Base-by-base conservation (phyloP, 2,888 invertebrate genomes). In the Drosophila kambysellisi region DNA sequence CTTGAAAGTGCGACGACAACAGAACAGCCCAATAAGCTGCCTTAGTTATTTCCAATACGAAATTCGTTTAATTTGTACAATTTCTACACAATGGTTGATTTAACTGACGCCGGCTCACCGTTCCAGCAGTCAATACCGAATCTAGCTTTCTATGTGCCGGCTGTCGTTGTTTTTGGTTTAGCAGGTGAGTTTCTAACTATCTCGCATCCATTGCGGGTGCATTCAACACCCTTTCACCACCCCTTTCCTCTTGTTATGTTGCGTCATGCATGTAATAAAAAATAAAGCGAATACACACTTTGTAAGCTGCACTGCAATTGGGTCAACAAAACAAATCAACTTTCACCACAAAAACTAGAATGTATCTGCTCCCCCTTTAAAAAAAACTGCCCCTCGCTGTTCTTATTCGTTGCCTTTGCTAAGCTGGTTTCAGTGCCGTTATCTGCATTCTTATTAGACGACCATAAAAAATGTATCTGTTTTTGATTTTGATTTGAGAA, bases 121-220 rank as follows among this genome's bases (percentile, higher is more conserved):
- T 95, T 97, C 89, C 97, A 97, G 92, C 97, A 97, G 93, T 97
- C 97, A 81, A 97, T 98, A 94, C 97, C 97, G 77, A 97, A 98
- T 94, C 94, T 95, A 51, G 97, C 98, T 81, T 98, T 98, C 93
- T 96, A 98, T 85, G 92, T 98, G 88, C 97, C 98, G 82, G 97
- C 96, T 60, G 95, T 97, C 82, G 95, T 98, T 81, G 96, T 97
- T 83, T 94, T 96, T 82, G 95, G 96, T 81, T 94, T 98, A 91
- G 95, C 97, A 93, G 96, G 98, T 98, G 94, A 95, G 94, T 73
- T 50, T 59, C 3, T 54, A n/a, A 17, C 29, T 25, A 8, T n/a
- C 15, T 11, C 12, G 57, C 63, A 58, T 48, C 37, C 30, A 43
- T 17, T 30, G 46, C 15, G 6, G 25, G 29, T 60, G 52, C 46